Evolutionary conservation across 2,797 vertebrate genomes (phyloP).

Genomic region (Poliocrania exsul): DNA sequence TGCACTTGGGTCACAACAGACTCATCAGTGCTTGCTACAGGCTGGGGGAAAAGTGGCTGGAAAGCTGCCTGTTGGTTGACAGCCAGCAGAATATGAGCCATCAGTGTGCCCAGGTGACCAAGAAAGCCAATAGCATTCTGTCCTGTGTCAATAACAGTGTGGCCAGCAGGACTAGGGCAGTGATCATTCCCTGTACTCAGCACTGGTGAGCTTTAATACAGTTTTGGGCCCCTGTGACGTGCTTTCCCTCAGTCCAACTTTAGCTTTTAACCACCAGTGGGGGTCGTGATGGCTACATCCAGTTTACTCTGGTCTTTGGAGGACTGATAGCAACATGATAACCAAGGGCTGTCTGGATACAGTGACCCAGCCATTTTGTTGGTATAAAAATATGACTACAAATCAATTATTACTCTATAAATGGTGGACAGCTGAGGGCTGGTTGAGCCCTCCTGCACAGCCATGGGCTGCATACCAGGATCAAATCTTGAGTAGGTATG

Average conservation of each 20-base stretch:
- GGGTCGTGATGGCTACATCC: background rate
- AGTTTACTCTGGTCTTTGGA: background rate
- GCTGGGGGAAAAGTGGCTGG: background rate
- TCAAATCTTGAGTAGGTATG: background rate
- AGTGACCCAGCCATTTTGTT: background rate
- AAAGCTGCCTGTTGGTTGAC: background rate
- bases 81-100: background rate
- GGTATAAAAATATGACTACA: background rate
- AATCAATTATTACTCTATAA: background rate
- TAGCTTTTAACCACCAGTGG: background rate
- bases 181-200: background rate
- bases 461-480: background rate
- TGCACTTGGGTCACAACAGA: background rate
- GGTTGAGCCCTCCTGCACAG: background rate
- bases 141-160: background rate
- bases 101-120: background rate
- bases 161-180: background rate
- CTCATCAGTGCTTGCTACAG: background rate
- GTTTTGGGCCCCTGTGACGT: background rate
- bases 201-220: background rate
- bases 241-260: background rate
- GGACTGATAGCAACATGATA: background rate
- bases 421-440: background rate
- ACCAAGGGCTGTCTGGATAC: background rate
- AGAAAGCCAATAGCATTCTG: background rate